Percentiles rank a stretch among this genome's conserved stretches.
phyloP scores from a whole-genome alignment of 1,140 invertebrate genomes.

The Daktulosphaira vitifoliae region DNA sequence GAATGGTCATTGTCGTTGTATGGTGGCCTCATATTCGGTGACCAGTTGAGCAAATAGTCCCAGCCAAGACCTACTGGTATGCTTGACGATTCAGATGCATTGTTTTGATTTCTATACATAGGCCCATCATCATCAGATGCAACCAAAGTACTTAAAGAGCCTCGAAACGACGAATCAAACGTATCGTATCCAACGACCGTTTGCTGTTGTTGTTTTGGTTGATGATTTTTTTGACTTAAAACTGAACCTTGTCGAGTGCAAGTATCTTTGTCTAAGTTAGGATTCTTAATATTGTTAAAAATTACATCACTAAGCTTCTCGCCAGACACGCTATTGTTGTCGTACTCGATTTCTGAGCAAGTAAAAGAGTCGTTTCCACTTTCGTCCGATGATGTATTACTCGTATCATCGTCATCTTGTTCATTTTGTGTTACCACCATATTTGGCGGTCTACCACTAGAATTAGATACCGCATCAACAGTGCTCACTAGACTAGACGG shows the following conservation, averaged over 20 bases:
- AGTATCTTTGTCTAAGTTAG: conserved; percentile 37
- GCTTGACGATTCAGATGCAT: conserved; percentile 62
- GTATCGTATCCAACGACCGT: conserved; percentile 56
- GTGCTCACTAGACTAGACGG: conserved; percentile 85
- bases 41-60: conserved; percentile 93
- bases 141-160: conserved; percentile 83
- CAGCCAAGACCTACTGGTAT: conserved; percentile 64
- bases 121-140: conserved; percentile 77
- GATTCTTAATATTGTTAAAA: conserved; percentile 58
- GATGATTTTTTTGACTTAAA: conserved; percentile 34
- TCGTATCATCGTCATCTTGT: conserved; percentile 47
- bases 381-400: conserved; percentile 84
- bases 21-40: conserved; percentile 48
- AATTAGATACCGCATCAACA: conserved; percentile 84
- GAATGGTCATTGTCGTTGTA: background rate
- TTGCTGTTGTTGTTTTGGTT: conserved; percentile 35
- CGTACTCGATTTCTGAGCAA: conserved; percentile 92
- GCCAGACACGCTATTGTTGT: conserved; percentile 72
- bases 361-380: conserved; percentile 96
- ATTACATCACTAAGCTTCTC: conserved; percentile 61
- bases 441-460: conserved; percentile 55
- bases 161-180: conserved; percentile 86
- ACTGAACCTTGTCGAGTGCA: conserved; percentile 35
- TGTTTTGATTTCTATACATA: conserved; percentile 56
- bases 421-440: conserved; percentile 35